phyloP scores from a whole-genome alignment of 2,888 invertebrate genomes.

The Chaitophorus viminalis region DNA sequence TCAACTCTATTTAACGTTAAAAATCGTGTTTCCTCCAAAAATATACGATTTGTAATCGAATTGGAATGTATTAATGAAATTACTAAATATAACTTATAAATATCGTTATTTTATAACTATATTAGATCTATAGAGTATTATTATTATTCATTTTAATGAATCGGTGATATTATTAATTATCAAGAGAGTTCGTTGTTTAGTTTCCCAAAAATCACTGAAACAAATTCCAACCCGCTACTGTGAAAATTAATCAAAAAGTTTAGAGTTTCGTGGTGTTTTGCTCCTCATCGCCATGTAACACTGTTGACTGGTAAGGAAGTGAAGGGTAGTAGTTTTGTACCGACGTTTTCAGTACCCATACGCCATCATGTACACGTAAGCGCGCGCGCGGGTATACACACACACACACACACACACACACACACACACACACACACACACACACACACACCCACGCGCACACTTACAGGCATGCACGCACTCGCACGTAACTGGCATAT shows the following conservation, averaged over 20 bases:
- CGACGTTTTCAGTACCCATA: not conserved
- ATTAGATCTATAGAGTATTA: not conserved
- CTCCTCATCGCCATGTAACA: not conserved
- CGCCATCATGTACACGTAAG: not conserved
- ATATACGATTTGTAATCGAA: no score
- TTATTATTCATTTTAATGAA: not conserved
- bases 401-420: no score
- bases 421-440: not conserved
- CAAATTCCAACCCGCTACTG: not conserved
- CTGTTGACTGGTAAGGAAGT: not conserved
- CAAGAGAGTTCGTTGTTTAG: not conserved
- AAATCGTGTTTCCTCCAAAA: no score
- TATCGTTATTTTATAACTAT: no score
- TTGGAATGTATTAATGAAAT: no score
- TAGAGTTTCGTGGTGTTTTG: slow-evolving; percentile 19
- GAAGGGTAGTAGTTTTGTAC: slow-evolving; percentile 28
- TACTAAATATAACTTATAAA: no score
- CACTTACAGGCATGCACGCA: no score
- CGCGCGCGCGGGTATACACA: not conserved
- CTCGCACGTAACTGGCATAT: not conserved
- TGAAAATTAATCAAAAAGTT: slow-evolving; percentile 49
- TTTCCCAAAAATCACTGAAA: not conserved
- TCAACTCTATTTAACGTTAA: no score
- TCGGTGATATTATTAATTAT: not conserved
- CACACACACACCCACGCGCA: not conserved